phyloP scores from a whole-genome alignment of 2,113 vertebrate genomes.

The Sminthopsis crassicaudata region DNA sequence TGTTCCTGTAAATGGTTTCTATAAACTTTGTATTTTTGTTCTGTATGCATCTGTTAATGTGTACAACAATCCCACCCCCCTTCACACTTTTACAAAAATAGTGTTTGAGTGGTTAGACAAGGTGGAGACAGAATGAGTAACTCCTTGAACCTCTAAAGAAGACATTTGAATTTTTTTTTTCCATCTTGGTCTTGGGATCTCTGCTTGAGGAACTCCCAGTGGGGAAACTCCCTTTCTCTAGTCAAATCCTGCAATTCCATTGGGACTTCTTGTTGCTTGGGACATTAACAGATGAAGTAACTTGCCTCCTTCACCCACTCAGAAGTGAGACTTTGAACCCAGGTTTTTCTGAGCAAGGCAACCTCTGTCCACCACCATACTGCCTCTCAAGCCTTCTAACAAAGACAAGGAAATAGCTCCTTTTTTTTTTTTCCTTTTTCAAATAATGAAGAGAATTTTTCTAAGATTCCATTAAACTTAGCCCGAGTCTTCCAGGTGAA shows the following conservation, averaged over 20 bases:
- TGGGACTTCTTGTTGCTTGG: not conserved
- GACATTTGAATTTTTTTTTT: not conserved
- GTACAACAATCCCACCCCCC: slow-evolving; percentile 71
- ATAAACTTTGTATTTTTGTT: slow-evolving; percentile 41
- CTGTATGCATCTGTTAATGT: slow-evolving; percentile 72
- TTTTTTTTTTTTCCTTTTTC: not conserved
- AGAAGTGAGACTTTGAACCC: not conserved
- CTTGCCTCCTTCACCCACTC: not conserved
- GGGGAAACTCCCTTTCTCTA: not conserved
- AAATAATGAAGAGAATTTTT: slow-evolving; percentile 55
- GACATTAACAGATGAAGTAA: not conserved
- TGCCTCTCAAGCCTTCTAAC: slow-evolving; percentile 9
- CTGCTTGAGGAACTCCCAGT: not conserved
- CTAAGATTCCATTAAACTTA: not conserved
- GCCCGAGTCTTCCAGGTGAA: slow-evolving; percentile 40
- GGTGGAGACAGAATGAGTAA: slow-evolving; percentile 17
- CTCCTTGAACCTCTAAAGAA: not conserved
- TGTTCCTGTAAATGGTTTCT: slow-evolving; percentile 71
- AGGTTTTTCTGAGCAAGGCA: not conserved
- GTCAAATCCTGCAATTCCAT: not conserved
- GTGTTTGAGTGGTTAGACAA: slow-evolving; percentile 67
- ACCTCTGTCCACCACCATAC: not conserved
- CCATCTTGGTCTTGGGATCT: not conserved
- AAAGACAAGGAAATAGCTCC: slow-evolving; percentile 13
- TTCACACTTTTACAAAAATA: slow-evolving; percentile 63